Percentiles rank a stretch among this genome's conserved stretches.
Evolutionary conservation across 2,888 invertebrate species (phyloP).

Genomic region (Sarcophaga caerulescens): DNA sequence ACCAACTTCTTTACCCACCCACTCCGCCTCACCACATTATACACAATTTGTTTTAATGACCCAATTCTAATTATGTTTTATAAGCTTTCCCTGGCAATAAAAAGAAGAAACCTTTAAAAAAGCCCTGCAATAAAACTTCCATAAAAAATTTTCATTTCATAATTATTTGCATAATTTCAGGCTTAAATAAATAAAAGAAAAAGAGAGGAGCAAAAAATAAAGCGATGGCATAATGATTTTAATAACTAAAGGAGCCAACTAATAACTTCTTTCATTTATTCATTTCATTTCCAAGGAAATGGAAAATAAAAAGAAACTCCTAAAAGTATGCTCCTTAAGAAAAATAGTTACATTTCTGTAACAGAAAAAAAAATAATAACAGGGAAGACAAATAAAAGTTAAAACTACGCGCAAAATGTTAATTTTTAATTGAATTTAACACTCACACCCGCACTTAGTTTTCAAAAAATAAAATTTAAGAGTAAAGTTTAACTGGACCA

Average conservation of each 20-base stretch:
- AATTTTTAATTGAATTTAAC: conserved; percentile 76
- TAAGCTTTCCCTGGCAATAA: background rate
- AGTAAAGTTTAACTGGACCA: conserved; percentile 17
- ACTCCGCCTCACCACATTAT: background rate
- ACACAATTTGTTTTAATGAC: conserved; percentile 56
- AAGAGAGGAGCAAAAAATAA: conserved; percentile 1
- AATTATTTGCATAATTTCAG: conserved; percentile 55
- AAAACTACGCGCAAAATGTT: conserved; percentile 77
- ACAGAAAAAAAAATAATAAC: background rate
- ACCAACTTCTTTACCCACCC: background rate
- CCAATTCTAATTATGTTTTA: conserved; percentile 57
- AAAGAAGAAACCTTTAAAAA: background rate
- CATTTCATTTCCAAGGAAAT: background rate
- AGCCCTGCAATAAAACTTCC: background rate
- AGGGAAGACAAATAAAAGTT: conserved; percentile 14
- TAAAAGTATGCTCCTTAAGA: conserved; percentile 23
- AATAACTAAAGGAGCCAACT: conserved; percentile 19
- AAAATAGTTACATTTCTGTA: background rate
- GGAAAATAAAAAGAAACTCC: conserved; percentile 22
- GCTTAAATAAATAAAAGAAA: conserved; percentile 4
- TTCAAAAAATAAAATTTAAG: too few species aligned
- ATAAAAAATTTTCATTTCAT: conserved; percentile 11
- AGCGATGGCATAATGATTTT: conserved; percentile 33
- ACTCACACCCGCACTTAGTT: background rate
- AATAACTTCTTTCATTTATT: conserved; percentile 24